Evolutionary conservation across 2,113 vertebrate species (phyloP), one percentile per base, ranked within the genome.

Genomic region (Actenoides hombroni): DNA sequence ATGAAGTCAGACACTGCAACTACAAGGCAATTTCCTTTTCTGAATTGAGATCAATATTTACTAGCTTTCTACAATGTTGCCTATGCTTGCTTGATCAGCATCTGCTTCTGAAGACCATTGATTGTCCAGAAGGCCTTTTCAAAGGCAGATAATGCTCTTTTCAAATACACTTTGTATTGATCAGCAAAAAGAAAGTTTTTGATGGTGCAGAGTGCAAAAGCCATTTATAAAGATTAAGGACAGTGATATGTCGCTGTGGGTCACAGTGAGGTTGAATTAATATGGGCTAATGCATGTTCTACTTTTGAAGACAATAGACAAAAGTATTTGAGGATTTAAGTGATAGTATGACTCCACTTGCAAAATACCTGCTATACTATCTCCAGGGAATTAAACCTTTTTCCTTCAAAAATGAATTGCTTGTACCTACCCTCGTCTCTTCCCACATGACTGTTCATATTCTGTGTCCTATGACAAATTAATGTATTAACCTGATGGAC

Each of bases 151-250:
- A 98, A 98, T 98, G 95, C 93, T 98, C 92, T 97, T 98, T 98
- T 97, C 96, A 98, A 99, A 98, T 86, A 74, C 63, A 88, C 70
- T 99, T 98, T 98, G 97, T 98, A 98, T 98, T 98, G 98, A 99
- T 98, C 97, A 92, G 96, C 86, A 90, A 96, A 96, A 97, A 90
- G 79, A 82, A 97, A 93, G 89, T 95, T 97, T 95, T 98, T 95
- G 88, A 97, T 95, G 97, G 97, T 94, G 79, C 94, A 95, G 96
- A 61, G 67, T 94, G 95, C 74, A 97, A 94, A 97, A 92, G 74
- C 85, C 93, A 97, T 89, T 93, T 96, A 95, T 92, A 97, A 95
- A 95, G 96, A 97, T 92, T 96, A 82, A 94, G 94, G 77, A 90
- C 57, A 92, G 84, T 60, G 90, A 86, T 83, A 83, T 94, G 75